Percentiles rank a stretch among this genome's conserved stretches.
Conservation (phyloP, 2,888 invertebrate genomes). For the Elgonia sp. region DNA sequence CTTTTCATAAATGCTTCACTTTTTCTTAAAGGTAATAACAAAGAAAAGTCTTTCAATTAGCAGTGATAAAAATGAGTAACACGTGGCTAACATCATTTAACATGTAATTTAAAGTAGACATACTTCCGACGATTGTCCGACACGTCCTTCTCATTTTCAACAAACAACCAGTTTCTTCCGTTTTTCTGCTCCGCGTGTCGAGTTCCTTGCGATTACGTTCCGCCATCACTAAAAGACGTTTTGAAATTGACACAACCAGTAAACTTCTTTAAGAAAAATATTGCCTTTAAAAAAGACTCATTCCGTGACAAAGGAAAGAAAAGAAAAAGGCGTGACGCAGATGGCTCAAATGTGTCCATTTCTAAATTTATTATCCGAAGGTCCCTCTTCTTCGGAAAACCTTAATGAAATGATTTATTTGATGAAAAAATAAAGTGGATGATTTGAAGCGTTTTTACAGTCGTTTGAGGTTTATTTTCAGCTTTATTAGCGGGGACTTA, state of each 20-base stretch:
- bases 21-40: background rate
- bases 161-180: constrained; percentile 72
- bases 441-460: background rate
- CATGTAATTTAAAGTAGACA: constrained; percentile 65
- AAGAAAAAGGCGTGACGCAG: background rate
- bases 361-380: constrained; percentile 30
- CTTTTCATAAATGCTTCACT: background rate
- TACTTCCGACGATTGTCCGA: constrained; percentile 70
- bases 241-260: background rate
- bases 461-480: background rate
- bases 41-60: constrained; percentile 40
- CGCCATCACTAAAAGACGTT: constrained; percentile 31
- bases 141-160: constrained; percentile 72
- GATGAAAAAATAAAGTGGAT: constrained; percentile 11
- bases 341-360: constrained; percentile 2
- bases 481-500: background rate
- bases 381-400: background rate
- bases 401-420: constrained; percentile 15
- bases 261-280: background rate
- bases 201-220: constrained; percentile 46
- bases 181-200: constrained; percentile 62
- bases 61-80: constrained; percentile 64
- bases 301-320: background rate
- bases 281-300: background rate
- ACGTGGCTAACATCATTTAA: constrained; percentile 67